Conservation (phyloP, 2,888 invertebrate genomes). For the Chloromyia formosa region DNA sequence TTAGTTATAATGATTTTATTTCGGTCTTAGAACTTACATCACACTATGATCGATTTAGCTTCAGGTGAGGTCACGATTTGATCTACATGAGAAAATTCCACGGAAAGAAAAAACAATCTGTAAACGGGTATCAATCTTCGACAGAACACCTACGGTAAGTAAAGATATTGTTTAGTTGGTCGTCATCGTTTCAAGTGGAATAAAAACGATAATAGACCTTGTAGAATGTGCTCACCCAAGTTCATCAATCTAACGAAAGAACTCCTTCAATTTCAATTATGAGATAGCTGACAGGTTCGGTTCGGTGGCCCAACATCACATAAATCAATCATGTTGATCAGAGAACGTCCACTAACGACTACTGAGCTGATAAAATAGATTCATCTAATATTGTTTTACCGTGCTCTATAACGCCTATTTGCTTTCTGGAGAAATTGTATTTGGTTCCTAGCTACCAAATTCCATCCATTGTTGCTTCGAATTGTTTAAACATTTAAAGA, state of each 20-base stretch:
- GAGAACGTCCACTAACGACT: too few species aligned
- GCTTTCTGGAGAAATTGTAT: too few species aligned
- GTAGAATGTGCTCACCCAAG: not conserved
- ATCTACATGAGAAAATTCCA: conserved; percentile 4
- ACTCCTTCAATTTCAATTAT: conserved; percentile 17
- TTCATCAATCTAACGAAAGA: conserved; percentile 11
- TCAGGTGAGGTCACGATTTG: not conserved
- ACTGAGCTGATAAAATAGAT: too few species aligned
- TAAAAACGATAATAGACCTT: not conserved
- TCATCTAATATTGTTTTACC: too few species aligned
- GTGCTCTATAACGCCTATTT: too few species aligned
- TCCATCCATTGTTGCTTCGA: too few species aligned
- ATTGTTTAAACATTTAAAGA: too few species aligned
- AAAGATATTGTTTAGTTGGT: not conserved
- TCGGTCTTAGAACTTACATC: not conserved
- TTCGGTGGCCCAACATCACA: conserved; percentile 4
- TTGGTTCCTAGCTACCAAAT: too few species aligned
- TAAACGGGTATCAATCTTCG: not conserved
- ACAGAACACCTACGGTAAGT: not conserved
- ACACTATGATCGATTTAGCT: not conserved
- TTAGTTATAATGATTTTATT: too few species aligned
- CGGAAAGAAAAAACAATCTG: not conserved
- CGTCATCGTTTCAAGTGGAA: not conserved
- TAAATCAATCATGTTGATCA: conserved; percentile 15
- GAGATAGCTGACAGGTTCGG: conserved; percentile 9